phyloP scores from a whole-genome alignment of 2,113 vertebrate species.

The Sebastes fasciatus region DNA sequence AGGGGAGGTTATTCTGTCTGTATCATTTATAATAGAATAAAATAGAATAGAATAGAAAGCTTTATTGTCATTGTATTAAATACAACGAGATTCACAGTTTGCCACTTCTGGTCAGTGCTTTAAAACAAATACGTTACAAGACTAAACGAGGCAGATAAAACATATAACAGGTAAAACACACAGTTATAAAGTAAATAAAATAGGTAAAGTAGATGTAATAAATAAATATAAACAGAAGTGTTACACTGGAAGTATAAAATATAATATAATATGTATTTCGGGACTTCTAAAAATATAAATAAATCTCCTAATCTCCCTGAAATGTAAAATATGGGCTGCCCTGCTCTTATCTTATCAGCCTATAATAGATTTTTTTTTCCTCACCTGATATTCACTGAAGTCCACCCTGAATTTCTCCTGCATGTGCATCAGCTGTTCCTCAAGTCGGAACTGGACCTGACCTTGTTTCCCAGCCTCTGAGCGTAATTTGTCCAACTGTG shows the following conservation, averaged over 20 bases:
- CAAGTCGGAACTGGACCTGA: constrained; percentile 84
- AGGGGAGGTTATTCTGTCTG: not conserved
- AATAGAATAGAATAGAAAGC: too few relatives aligned
- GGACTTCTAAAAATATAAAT: not conserved
- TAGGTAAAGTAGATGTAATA: too few relatives aligned
- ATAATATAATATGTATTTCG: not conserved
- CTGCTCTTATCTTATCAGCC: not conserved
- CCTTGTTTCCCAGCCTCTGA: constrained; percentile 84
- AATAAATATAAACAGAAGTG: too few relatives aligned
- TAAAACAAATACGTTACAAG: too few relatives aligned
- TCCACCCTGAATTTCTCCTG: constrained; percentile 85
- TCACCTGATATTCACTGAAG: constrained; percentile 88
- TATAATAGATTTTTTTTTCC: not conserved
- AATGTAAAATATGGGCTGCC: not conserved
- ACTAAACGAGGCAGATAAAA: too few relatives aligned
- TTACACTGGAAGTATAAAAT: too few relatives aligned
- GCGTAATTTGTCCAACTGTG: constrained; percentile 85
- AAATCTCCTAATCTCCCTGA: not conserved
- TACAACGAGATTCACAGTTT: too few relatives aligned
- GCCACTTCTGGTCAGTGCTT: too few relatives aligned
- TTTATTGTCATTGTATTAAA: too few relatives aligned
- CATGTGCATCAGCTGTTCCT: constrained; percentile 87
- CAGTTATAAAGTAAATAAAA: too few relatives aligned
- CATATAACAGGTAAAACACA: too few relatives aligned
- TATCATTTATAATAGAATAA: too few relatives aligned